Conservation (phyloP, 1,140 invertebrate genomes). For the Bombus waltoni region DNA sequence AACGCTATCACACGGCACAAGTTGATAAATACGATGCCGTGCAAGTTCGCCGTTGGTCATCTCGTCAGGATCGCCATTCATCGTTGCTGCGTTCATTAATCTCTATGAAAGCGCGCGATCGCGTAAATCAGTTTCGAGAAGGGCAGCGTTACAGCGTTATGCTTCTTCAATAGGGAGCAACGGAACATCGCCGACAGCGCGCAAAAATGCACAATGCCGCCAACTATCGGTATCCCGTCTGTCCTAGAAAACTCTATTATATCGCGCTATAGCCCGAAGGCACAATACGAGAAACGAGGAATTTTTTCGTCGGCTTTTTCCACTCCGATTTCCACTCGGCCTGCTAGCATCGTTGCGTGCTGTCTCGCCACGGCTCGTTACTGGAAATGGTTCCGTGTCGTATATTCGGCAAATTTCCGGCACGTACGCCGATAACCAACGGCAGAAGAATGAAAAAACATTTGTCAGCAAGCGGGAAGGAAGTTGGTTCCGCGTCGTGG, state of each 20-base stretch:
- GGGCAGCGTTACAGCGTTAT: constrained; percentile 5
- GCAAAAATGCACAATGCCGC: constrained; percentile 54
- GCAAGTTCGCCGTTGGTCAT: neutral
- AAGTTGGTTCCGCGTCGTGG: constrained; percentile 15
- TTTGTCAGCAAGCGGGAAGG: constrained; percentile 46
- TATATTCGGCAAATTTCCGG: constrained; percentile 64
- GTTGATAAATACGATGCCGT: neutral
- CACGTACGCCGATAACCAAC: constrained; percentile 26
- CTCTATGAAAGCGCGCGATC: neutral
- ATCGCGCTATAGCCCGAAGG: constrained; percentile 25
- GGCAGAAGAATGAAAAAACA: constrained; percentile 48
- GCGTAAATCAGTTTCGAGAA: neutral
- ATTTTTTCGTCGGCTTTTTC: constrained; percentile 32
- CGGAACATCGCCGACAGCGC: constrained; percentile 1
- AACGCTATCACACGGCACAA: neutral
- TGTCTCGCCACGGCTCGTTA: constrained; percentile 44
- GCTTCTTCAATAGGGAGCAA: constrained; percentile 39
- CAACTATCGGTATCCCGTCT: constrained; percentile 59
- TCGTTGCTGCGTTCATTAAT: constrained; percentile 5
- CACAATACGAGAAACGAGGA: constrained; percentile 49
- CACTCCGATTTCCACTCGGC: neutral
- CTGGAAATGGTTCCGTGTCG: constrained; percentile 31
- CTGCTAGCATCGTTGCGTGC: neutral
- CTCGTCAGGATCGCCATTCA: neutral
- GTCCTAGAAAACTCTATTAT: constrained; percentile 67